Evolutionary conservation across 2,888 invertebrate genomes (phyloP).

Genomic region (Oxystoma pomonae): DNA sequence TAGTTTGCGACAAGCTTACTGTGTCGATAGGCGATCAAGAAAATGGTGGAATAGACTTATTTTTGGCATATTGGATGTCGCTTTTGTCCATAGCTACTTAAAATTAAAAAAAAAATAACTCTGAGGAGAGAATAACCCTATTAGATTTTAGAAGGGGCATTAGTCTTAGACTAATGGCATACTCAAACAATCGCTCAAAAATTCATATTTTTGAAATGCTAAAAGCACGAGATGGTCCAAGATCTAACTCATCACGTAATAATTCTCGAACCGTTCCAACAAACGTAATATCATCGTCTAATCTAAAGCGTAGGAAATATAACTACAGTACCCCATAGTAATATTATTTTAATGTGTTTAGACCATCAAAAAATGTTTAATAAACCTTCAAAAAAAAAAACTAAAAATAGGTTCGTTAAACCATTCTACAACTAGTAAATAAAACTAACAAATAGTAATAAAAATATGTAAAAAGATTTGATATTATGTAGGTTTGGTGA

Average conservation of each 20-base stretch:
- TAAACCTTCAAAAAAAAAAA: no score
- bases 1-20: conserved; percentile 10
- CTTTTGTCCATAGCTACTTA: conserved; percentile 28
- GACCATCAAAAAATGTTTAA: no score
- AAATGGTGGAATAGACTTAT: conserved; percentile 35
- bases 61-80: conserved; percentile 28
- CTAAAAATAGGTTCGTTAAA: no score
- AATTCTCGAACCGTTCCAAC: background rate
- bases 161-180: background rate
- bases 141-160: no score
- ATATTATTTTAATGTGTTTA: no score
- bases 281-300: background rate
- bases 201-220: background rate
- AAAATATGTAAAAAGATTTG: no score
- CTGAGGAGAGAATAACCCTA: no score
- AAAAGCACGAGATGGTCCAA: no score
- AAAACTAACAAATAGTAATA: no score
- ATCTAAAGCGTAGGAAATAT: background rate
- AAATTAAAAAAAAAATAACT: background rate
- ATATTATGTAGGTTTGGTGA: no score
- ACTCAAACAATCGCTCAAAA: background rate
- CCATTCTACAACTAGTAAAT: no score
- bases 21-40: conserved; percentile 14
- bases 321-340: background rate
- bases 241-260: no score